Conservation (phyloP, 2,113 vertebrate genomes). For the Chrysemys picta region DNA sequence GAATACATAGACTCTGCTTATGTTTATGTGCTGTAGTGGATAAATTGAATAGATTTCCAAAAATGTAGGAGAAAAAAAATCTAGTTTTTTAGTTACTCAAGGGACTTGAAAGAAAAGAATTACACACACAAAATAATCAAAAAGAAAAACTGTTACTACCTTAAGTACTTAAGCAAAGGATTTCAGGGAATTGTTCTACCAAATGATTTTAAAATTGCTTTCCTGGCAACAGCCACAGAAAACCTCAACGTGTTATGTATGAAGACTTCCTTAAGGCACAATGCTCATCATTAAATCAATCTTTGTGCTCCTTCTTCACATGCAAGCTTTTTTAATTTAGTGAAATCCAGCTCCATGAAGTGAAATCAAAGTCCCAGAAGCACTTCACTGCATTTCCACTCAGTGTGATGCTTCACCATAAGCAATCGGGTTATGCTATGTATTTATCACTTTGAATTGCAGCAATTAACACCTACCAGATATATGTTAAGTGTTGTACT, state of each 20-base stretch:
- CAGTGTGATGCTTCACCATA: neutral
- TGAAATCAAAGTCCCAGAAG: neutral
- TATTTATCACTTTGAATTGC: neutral
- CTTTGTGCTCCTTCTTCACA: neutral
- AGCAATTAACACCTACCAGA: neutral
- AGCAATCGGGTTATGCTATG: neutral
- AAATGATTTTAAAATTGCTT: neutral
- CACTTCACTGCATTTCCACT: neutral
- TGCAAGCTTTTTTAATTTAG: accelerated
- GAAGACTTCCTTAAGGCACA: neutral
- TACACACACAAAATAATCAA: neutral
- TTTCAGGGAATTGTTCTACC: neutral
- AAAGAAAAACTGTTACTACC: neutral
- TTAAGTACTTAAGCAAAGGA: neutral
- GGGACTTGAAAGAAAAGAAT: neutral
- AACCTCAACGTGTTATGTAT: neutral
- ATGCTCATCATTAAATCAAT: accelerated
- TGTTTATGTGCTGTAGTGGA: neutral
- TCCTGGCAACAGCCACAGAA: neutral
- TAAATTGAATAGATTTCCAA: neutral
- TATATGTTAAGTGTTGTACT: neutral
- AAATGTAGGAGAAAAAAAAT: neutral
- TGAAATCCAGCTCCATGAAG: no score
- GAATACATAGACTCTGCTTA: neutral
- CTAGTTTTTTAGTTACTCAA: neutral